Percentiles rank a stretch among this genome's conserved stretches.
phyloP scores from a whole-genome alignment of 2,797 vertebrate genomes.

The Labroides dimidiatus region DNA sequence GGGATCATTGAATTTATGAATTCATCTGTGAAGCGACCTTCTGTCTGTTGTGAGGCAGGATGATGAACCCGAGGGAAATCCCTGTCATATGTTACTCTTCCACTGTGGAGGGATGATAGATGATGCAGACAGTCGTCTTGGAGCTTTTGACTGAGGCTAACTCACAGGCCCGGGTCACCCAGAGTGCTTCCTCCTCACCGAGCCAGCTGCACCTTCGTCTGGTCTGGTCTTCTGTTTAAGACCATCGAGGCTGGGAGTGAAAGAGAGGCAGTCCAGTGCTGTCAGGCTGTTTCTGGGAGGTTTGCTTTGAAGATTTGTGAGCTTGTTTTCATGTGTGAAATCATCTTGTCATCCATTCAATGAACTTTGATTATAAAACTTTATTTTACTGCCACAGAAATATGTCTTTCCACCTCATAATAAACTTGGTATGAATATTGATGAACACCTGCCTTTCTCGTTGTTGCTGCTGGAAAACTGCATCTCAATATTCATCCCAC shows the following conservation, averaged over 20 bases:
- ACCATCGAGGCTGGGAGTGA: slow-evolving; percentile 1
- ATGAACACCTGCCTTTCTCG: background rate
- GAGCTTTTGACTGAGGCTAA: slow-evolving; percentile 49
- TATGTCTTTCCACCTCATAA: background rate
- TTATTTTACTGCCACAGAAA: background rate
- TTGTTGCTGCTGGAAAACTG: background rate
- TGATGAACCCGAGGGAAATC: slow-evolving; percentile 34
- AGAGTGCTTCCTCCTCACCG: slow-evolving; percentile 50
- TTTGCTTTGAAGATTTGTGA: background rate
- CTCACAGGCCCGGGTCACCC: slow-evolving; percentile 57
- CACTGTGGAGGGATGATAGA: slow-evolving; percentile 54
- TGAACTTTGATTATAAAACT: background rate
- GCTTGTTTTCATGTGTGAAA: background rate
- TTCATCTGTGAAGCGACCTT: slow-evolving; percentile 35
- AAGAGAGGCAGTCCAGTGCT: slow-evolving; percentile 1
- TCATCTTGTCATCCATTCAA: background rate
- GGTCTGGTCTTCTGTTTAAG: slow-evolving; percentile 56
- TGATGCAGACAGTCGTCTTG: slow-evolving; percentile 60
- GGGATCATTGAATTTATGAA: slow-evolving; percentile 30
- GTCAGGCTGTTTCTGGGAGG: slow-evolving; percentile 8
- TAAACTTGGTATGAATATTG: background rate
- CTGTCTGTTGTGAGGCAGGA: slow-evolving; percentile 35
- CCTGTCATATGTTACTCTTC: slow-evolving; percentile 39
- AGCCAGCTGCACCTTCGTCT: slow-evolving; percentile 50
- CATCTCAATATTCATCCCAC: no score